phyloP scores from a whole-genome alignment of 2,888 invertebrate genomes.

The Pseudoips prasinana region DNA sequence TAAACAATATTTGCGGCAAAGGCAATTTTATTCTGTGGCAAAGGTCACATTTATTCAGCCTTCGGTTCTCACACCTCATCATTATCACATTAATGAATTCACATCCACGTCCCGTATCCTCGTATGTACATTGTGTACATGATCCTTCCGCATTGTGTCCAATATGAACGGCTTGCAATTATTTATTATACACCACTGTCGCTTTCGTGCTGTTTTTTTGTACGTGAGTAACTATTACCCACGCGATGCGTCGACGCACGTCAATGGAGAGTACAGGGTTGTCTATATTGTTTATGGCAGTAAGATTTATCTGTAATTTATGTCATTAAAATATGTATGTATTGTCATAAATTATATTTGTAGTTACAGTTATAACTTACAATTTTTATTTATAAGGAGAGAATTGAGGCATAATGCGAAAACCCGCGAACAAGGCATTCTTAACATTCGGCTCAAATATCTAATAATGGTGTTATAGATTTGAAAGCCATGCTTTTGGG shows the following conservation, averaged over 20 bases:
- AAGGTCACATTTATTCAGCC: constrained; percentile 24
- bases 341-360: too few relatives aligned
- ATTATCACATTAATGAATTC: constrained; percentile 41
- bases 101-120: constrained; percentile 44
- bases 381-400: too few relatives aligned
- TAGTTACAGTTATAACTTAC: too few relatives aligned
- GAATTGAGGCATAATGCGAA: too few relatives aligned
- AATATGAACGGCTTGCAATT: constrained; percentile 45
- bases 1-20: constrained; percentile 9
- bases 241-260: constrained; percentile 56
- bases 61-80: constrained; percentile 24
- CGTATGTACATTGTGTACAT: constrained; percentile 16
- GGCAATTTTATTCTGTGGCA: constrained; percentile 17
- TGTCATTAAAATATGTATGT: too few relatives aligned
- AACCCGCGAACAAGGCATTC: too few relatives aligned
- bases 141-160: constrained; percentile 49
- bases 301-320: too few relatives aligned
- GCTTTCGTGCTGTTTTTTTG: constrained; percentile 61
- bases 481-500: too few relatives aligned
- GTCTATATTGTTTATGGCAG: constrained; percentile 4
- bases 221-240: constrained; percentile 52
- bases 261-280: constrained; percentile 26
- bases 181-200: constrained; percentile 51
- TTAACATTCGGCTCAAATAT: too few relatives aligned
- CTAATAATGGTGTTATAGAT: too few relatives aligned